Evolutionary conservation across 2,888 invertebrate genomes (phyloP).

Genomic region (Physocephala rufipes): DNA sequence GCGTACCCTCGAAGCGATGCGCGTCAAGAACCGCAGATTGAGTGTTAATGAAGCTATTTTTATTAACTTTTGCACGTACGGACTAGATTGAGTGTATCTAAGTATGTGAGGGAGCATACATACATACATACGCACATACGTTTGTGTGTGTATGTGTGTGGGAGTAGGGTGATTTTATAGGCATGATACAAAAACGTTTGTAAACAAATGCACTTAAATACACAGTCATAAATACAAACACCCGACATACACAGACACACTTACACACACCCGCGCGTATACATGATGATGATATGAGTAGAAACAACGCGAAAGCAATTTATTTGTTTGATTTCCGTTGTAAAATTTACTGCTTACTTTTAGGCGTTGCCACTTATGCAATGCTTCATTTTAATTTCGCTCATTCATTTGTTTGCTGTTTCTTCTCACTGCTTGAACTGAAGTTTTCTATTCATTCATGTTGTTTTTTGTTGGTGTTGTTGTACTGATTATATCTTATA

Average conservation of each 20-base stretch:
- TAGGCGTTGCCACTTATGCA: slow-evolving; percentile 14
- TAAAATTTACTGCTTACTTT: slow-evolving; percentile 17
- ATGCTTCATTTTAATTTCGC: background rate
- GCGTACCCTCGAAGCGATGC: slow-evolving; percentile 30
- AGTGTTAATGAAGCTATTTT: slow-evolving; percentile 44
- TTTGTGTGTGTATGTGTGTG: slow-evolving; percentile 16
- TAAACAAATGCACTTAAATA: too few relatives aligned
- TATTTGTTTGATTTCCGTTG: slow-evolving; percentile 16
- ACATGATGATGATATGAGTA: too few relatives aligned
- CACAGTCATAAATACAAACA: too few relatives aligned
- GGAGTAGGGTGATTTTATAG: too few relatives aligned
- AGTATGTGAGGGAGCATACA: background rate
- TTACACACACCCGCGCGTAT: too few relatives aligned
- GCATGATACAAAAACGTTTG: too few relatives aligned
- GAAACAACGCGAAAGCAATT: slow-evolving; percentile 26
- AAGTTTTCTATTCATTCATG: background rate
- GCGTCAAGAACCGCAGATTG: slow-evolving; percentile 42
- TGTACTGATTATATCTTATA: background rate
- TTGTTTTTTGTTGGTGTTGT: background rate
- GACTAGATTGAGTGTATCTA: slow-evolving; percentile 16
- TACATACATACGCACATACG: background rate
- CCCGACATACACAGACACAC: too few relatives aligned
- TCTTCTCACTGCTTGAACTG: background rate
- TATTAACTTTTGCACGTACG: slow-evolving; percentile 41
- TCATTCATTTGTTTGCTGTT: background rate